Evolutionary conservation across 2,888 invertebrate species (phyloP), one percentile per base, ranked within the genome.

Genomic region (Leptopterna dolabrata): DNA sequence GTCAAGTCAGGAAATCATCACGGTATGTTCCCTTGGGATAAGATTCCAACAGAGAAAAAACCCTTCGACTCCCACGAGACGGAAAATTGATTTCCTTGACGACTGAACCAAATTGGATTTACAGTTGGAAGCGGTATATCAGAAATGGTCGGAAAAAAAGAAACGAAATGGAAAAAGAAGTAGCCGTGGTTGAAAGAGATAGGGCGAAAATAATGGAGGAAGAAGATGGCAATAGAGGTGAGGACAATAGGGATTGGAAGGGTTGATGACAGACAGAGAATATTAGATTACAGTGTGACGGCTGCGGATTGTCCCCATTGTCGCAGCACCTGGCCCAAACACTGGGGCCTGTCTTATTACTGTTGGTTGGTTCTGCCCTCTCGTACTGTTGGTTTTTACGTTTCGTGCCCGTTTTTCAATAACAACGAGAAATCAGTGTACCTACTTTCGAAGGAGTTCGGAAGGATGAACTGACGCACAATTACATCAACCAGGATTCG

Each of bases 211-310:
- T 30, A 73, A 73, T 73, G 41, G 41, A 73, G 73, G 36, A 73
- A 73, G 83, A 27, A 29, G 71, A 27, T 41, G 63, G 71, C 41
- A 83, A 70, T 41, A 19, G 71, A 14, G 43, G 47, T 27, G 43
- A 19, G 63, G 63, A 83, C 83, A 83, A 83, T 83, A n/a, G 83
- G 83, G 43, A 71, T 7, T 30, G 43, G 70, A 70, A 83, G 83
- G 70, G 63, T 63, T 83, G 83, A 83, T 41, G 83, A 82, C 55
- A 83, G 83, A 63, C 63, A 36, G 41, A 41, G 83, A 83, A 83
- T 83, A 83, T 83, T 83, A 83, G 83, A 83, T 83, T 83, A 83
- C 83, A 83, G 41, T 83, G 83, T 83, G 83, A 83, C 83, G 83
- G 83, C 83, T 70, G 83, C 71, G 83, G 83, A 83, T 83, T 71